Conservation (phyloP, 2,888 invertebrate species). For the Drosophila parthenogenetica region DNA sequence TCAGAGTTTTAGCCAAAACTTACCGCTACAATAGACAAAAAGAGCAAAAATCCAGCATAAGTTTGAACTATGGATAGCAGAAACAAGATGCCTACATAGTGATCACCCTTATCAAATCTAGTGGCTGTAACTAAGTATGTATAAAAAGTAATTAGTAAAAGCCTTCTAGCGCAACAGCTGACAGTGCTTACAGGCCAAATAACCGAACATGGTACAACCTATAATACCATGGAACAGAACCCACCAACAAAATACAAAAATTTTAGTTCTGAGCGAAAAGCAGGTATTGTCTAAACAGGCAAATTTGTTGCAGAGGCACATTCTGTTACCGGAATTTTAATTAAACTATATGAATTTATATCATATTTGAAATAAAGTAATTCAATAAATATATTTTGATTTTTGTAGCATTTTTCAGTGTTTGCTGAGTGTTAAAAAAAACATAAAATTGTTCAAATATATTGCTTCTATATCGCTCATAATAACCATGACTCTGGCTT, state of each 20-base stretch:
- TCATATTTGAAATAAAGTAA: not conserved
- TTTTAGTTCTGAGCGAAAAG: not conserved
- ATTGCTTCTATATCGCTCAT: not conserved
- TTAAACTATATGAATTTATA: not conserved
- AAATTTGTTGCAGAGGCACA: not conserved
- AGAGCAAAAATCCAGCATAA: not conserved
- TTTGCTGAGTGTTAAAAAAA: too few species aligned
- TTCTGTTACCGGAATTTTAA: not conserved
- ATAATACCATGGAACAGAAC: not conserved
- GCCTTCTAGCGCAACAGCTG: not conserved
- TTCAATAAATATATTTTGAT: too few species aligned
- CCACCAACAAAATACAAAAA: conserved; percentile 9
- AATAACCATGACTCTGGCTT: not conserved
- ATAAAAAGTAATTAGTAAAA: too few species aligned
- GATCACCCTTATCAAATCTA: too few species aligned
- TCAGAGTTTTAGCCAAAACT: not conserved
- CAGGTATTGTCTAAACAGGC: not conserved
- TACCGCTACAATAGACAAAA: not conserved
- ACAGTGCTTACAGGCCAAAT: not conserved
- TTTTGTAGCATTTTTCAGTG: too few species aligned
- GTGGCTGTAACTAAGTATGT: too few species aligned
- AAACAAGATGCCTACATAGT: not conserved
- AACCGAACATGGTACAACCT: not conserved
- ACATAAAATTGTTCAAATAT: not conserved
- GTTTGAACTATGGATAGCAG: conserved; percentile 1